Percentiles rank a stretch among this genome's conserved stretches.
phyloP scores from a whole-genome alignment of 2,797 vertebrate genomes.

The Sebastes trivittatus region DNA sequence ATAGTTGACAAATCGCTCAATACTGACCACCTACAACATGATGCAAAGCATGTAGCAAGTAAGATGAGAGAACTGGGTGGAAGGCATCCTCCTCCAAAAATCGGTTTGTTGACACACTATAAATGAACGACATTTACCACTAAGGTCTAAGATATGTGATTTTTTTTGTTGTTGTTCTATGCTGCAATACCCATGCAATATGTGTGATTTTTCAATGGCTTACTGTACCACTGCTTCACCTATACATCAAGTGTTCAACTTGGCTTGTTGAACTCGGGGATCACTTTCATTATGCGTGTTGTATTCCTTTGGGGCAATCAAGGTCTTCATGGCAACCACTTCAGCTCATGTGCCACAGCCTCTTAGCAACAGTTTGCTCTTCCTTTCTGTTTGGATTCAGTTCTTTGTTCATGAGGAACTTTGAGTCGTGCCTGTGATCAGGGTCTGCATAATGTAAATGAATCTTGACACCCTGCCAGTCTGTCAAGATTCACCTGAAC shows the following conservation, averaged over 20 bases:
- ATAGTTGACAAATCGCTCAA: background rate
- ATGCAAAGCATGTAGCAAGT: background rate
- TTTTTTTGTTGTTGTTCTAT: background rate
- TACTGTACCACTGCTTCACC: background rate
- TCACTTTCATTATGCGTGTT: background rate
- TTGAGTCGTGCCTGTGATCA: background rate
- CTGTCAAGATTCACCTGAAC: background rate
- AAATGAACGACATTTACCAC: background rate
- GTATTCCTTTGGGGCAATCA: background rate
- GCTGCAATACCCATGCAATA: background rate
- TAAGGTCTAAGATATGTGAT: background rate
- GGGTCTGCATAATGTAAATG: background rate
- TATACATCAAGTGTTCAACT: background rate
- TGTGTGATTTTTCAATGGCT: background rate
- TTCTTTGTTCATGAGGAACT: background rate
- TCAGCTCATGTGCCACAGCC: background rate
- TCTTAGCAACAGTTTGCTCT: conserved; percentile 5
- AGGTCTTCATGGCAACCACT: background rate
- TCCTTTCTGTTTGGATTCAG: background rate
- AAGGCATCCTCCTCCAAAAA: background rate
- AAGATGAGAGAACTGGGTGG: background rate
- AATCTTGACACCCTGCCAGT: background rate
- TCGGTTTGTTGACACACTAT: background rate
- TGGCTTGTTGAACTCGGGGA: background rate
- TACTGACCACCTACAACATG: background rate